Evolutionary conservation across 2,797 vertebrate genomes (phyloP).

Genomic region (Eidolon dupreanum): DNA sequence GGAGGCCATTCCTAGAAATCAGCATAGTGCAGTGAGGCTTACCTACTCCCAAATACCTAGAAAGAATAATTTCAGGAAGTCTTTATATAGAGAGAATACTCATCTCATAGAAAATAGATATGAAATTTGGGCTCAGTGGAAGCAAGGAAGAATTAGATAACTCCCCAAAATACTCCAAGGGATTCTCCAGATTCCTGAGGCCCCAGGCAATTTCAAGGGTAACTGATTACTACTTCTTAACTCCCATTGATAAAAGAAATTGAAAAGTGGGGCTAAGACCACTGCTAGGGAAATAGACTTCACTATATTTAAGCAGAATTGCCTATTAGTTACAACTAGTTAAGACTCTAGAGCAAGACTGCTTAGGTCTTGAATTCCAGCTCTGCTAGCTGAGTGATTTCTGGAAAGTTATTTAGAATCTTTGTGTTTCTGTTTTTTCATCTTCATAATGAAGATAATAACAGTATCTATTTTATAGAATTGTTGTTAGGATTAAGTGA

Average conservation of each 20-base stretch:
- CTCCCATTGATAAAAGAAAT: not conserved
- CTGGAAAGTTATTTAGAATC: constrained; percentile 25
- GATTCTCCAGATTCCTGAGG: not conserved
- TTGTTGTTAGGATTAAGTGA: constrained; percentile 32
- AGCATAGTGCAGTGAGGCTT: not conserved
- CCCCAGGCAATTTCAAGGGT: not conserved
- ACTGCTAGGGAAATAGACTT: not conserved
- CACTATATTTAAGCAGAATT: constrained; percentile 37
- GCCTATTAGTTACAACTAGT: not conserved
- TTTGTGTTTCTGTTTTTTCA: not conserved
- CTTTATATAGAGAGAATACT: constrained; percentile 4
- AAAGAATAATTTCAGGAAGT: not conserved
- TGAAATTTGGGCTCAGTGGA: constrained; percentile 16
- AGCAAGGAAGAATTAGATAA: not conserved
- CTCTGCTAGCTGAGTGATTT: constrained; percentile 28
- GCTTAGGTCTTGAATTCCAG: not conserved
- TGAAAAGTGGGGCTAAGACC: not conserved
- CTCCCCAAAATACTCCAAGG: not conserved
- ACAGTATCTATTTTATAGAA: not conserved
- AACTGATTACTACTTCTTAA: not conserved
- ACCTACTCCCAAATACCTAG: not conserved
- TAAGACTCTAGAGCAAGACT: constrained; percentile 34
- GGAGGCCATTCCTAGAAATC: constrained; percentile 38
- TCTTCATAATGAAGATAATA: constrained; percentile 26
- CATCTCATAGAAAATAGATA: constrained; percentile 3